phyloP scores from a whole-genome alignment of 1,140 invertebrate species.

The Pomacea maculata region DNA sequence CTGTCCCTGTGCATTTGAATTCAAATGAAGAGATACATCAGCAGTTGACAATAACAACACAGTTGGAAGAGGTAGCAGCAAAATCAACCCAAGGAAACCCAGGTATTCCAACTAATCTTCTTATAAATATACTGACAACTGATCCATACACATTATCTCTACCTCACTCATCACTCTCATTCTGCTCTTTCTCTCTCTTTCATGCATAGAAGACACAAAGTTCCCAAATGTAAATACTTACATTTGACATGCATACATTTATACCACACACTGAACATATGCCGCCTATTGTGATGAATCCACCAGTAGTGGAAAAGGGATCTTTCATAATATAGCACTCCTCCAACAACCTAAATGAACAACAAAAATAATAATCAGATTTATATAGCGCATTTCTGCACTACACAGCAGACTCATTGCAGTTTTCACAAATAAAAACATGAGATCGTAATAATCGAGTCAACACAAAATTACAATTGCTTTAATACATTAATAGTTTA shows the following conservation, averaged over 20 bases:
- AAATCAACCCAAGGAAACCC: too few relatives aligned
- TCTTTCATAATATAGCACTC: slow-evolving; percentile 31
- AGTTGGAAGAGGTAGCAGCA: too few relatives aligned
- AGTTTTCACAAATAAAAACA: neutral
- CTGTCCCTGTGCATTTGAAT: too few relatives aligned
- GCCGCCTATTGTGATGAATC: slow-evolving; percentile 23
- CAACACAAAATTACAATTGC: neutral
- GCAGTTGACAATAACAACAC: too few relatives aligned
- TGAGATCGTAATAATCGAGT: neutral
- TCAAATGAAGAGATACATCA: too few relatives aligned
- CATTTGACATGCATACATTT: slow-evolving; percentile 26
- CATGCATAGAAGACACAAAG: too few relatives aligned
- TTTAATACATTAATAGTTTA: neutral
- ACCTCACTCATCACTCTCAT: too few relatives aligned
- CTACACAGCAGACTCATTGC: neutral
- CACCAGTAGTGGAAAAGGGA: slow-evolving; percentile 29
- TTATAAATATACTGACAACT: too few relatives aligned
- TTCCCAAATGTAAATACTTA: neutral
- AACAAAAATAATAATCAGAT: neutral
- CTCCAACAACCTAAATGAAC: slow-evolving; percentile 13
- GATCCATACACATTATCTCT: too few relatives aligned
- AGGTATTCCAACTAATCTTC: too few relatives aligned
- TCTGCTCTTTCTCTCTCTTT: too few relatives aligned
- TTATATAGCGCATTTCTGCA: neutral
- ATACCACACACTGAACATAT: slow-evolving; percentile 19